Evolutionary conservation across 2,888 invertebrate genomes (phyloP), one percentile per base, ranked within the genome.

Genomic region (Oasisia sp.): DNA sequence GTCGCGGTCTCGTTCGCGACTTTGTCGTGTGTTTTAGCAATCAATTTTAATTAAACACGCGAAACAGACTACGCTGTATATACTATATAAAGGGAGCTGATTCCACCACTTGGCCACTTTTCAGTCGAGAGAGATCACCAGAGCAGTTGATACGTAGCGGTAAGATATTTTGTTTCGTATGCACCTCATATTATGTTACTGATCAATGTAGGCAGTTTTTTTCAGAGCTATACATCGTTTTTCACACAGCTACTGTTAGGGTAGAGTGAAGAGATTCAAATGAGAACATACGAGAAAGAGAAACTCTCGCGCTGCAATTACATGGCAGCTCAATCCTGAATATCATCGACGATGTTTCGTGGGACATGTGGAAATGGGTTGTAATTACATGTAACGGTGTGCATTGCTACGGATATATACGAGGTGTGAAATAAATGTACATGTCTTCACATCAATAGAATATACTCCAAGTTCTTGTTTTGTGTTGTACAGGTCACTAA

Each of bases 71-170:
- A 74, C 74, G 27, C 27, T 27, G 74, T 27, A 74, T 7, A 74
- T 74, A n/a, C n/a, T 74, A 74, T 74, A 74, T 74, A 74, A 74
- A 74, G 19, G 74, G 74, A 74, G 19, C 74, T 27, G 74, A 3
- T 74, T 74, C 74, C 74, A 74, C 74, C 74, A 19, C 19, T n/a
- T 5, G 74, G n/a, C 27, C 74, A 74, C 74, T 19, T 27, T 74
- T 74, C 74, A 74, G n/a, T 74, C 74, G n/a, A 74, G 74, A 74
- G 74, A 74, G 74, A 74, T 74, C 74, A 74, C 74, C n/a, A 19
- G 74, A 74, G 74, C 74, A 74, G 74, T 74, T 74, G 74, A 27
- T 74, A 19, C 74, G 27, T 27, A 74, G 27, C 27, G 74, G 74
- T 74, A 74, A 74, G 74, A 27, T n/a, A 27, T 7, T 27, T 27